phyloP scores from a whole-genome alignment of 2,888 invertebrate genomes.

The Zhuqinia jingwanae region DNA sequence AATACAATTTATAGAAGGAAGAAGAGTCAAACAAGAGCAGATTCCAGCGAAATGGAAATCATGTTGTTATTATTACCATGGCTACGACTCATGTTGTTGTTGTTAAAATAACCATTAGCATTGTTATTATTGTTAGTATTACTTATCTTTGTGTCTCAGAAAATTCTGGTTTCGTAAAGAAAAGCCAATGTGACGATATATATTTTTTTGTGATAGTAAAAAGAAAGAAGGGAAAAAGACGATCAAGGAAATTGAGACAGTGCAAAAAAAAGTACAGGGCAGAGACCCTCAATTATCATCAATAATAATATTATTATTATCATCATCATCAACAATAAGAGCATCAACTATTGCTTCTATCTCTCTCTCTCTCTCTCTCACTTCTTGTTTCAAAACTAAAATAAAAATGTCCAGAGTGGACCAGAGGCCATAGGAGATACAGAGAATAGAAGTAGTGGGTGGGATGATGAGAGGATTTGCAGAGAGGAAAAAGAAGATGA shows the following conservation, averaged over 20 bases:
- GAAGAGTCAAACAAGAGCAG: too few relatives aligned
- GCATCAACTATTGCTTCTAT: background rate
- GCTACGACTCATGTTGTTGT: too few relatives aligned
- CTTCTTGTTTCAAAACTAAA: background rate
- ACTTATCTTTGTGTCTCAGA: background rate
- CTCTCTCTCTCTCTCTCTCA: background rate
- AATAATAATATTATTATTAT: conserved; percentile 53
- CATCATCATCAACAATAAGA: background rate
- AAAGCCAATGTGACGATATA: conserved; percentile 15
- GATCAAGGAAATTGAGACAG: conserved; percentile 12
- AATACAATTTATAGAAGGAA: too few relatives aligned
- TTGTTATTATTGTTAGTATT: conserved; percentile 25
- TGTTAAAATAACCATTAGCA: conserved; percentile 5
- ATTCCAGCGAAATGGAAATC: background rate
- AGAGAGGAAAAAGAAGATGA: background rate
- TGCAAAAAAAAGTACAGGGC: conserved; percentile 30
- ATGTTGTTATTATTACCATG: conserved; percentile 11
- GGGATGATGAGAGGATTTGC: conserved; percentile 16
- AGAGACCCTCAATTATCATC: conserved; percentile 59
- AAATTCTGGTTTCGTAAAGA: background rate
- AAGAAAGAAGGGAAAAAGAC: conserved; percentile 11
- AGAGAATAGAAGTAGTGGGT: too few relatives aligned
- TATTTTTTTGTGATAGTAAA: background rate
- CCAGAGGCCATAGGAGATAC: too few relatives aligned
- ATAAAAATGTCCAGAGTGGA: too few relatives aligned